Conservation (phyloP, 1,140 invertebrate species). For the Lepidurus couesii region DNA sequence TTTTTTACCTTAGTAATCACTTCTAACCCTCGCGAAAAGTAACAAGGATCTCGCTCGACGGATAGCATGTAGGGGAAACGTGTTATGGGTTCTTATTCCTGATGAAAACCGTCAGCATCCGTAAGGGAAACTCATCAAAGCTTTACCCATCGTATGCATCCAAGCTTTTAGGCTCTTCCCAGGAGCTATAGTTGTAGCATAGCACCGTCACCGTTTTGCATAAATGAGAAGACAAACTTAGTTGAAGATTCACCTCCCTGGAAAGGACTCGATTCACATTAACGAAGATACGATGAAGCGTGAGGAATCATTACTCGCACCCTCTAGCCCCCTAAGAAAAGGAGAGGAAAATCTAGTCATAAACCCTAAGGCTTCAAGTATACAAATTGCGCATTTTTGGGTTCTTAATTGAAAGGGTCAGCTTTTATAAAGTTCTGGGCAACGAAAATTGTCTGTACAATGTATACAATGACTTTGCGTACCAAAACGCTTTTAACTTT, state of each 20-base stretch:
- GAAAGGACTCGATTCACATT: neutral
- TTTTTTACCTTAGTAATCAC: slow-evolving; percentile 3
- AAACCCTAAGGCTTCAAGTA: neutral
- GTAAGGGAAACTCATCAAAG: slow-evolving; percentile 18
- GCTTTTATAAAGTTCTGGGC: slow-evolving; percentile 15
- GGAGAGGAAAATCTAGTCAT: neutral
- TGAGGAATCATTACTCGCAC: neutral
- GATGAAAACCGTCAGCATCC: slow-evolving; percentile 17
- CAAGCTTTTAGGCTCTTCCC: neutral
- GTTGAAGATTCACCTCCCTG: neutral
- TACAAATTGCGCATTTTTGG: neutral
- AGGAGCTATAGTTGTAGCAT: neutral
- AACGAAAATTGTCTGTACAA: slow-evolving; percentile 18
- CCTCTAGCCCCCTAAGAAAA: neutral
- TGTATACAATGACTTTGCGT: slow-evolving; percentile 18
- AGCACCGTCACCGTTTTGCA: slow-evolving; percentile 11
- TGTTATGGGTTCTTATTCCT: slow-evolving; percentile 16
- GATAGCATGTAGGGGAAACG: neutral
- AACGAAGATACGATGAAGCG: neutral
- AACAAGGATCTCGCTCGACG: neutral
- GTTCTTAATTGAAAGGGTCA: slow-evolving; percentile 14
- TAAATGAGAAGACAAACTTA: neutral
- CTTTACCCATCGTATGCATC: neutral
- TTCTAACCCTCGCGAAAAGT: neutral
- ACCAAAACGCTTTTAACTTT: slow-evolving; percentile 4